These are phyloP conservation scores for Brachypodius melanocephalos DNA, from an alignment of 2,113 vertebrate genomes.

Conservation along the genomic window DNA sequence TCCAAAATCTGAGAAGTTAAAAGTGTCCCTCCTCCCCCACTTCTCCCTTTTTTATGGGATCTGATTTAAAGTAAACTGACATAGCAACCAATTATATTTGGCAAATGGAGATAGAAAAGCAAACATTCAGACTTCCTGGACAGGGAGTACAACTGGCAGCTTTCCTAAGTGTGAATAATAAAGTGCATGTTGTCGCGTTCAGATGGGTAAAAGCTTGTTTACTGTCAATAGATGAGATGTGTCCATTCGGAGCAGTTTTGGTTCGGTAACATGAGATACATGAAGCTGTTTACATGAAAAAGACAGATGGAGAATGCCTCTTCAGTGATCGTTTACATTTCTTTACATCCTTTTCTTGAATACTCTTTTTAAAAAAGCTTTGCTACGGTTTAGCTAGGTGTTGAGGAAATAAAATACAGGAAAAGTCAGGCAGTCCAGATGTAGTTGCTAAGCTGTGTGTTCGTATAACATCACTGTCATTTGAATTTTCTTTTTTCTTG, in stretches of 20 bases:
- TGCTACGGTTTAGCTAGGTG: background rate
- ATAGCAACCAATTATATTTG: slow-evolving; percentile 76
- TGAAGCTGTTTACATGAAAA: background rate
- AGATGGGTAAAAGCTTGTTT: slow-evolving; percentile 52
- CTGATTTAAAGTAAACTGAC: slow-evolving; percentile 77
- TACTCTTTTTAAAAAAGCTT: background rate
- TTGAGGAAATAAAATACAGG: background rate
- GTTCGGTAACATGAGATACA: background rate
- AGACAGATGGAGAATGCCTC: background rate
- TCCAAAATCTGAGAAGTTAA: slow-evolving; percentile 66
- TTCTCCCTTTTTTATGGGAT: slow-evolving; percentile 50
- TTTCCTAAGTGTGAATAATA: slow-evolving; percentile 72
- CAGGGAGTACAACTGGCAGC: slow-evolving; percentile 69
- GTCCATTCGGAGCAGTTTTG: slow-evolving; percentile 24
- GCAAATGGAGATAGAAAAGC: slow-evolving; percentile 75
- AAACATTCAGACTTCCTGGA: slow-evolving; percentile 79
- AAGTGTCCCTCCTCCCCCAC: slow-evolving; percentile 25
- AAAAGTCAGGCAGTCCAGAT: background rate
- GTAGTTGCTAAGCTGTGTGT: background rate
- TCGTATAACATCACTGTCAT: background rate
- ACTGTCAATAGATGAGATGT: slow-evolving; percentile 29
- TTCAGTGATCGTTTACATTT: background rate
- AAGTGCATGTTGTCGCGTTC: slow-evolving; percentile 56
- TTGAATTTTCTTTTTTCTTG: background rate
- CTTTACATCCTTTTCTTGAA: background rate